Base-by-base conservation (phyloP, 2,888 invertebrate genomes). In the Phyllotreta cruciferae region DNA sequence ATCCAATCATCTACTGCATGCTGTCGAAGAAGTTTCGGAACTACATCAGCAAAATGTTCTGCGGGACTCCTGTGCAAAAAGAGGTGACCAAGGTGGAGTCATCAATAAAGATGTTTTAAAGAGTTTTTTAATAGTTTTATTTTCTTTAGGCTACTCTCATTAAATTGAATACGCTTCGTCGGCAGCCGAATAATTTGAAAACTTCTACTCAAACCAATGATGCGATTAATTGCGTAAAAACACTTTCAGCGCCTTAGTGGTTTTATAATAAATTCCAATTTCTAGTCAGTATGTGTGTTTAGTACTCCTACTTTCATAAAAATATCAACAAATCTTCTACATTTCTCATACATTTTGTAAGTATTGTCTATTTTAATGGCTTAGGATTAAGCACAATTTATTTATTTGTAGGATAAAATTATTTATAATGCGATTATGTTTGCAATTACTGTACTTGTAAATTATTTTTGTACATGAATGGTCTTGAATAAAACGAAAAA, bases 1-100 rank as follows among this genome's bases (percentile, higher is more conserved):
- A 91, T 80, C 91, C 91, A 0, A 85, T 91, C 53, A 87, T 92
- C 8, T 91, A 91, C 78, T 91, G 90, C 74, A 84, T 89, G 73
- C 88, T 91, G 84, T 90, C 90, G 60, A 83, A 87, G 53, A 90
- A 89, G 78, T 90, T 91, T 78, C 85, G 91, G 57, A 82, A 86
- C 42, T 90, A 89, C 0, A 86, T 89, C 0, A 83, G 83, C 63
- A 87, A 87, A 70, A 81, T 89, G 57, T 84, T 77, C 60, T 72
- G 72, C 6, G 52, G 42, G 10, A 34, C 34, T n/a, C 6, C 37
- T 11, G 13, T 9, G 3, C 58, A 58, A 35, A 39, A 35, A 41
- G 58, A 58, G 36, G 9, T 41, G 1, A 50, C 58, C 6, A 50
- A 36, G 35, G 58, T 58, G 7, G 10, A 52, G 47, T 1, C 34